Percentiles rank a stretch among this genome's conserved stretches.
Evolutionary conservation across 2,113 vertebrate genomes (phyloP).

Genomic region (Chloropsis cyanopogon): DNA sequence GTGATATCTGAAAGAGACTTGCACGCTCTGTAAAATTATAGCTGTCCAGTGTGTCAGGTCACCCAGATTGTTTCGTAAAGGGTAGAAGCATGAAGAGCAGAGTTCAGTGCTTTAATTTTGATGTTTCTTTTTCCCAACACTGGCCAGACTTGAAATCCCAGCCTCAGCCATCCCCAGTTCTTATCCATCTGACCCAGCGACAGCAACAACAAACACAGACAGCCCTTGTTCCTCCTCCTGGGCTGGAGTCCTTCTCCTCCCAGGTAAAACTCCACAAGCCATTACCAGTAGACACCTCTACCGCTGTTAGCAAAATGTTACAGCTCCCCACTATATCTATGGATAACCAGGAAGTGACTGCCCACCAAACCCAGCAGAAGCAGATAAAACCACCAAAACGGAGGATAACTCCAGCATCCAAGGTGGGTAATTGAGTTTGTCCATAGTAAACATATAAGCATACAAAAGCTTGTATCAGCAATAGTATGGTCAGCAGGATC

Average conservation of each 20-base stretch:
- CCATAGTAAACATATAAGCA: background rate
- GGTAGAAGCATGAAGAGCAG: background rate
- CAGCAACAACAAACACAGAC: conserved; percentile 76
- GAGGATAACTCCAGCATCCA: conserved; percentile 79
- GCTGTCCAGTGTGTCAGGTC: background rate
- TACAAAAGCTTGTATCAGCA: background rate
- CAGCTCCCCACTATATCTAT: conserved; percentile 71
- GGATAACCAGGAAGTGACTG: conserved; percentile 62
- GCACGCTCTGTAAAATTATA: background rate
- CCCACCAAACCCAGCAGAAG: conserved; percentile 77
- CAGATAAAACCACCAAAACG: conserved; percentile 86
- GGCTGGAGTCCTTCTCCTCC: conserved; percentile 74
- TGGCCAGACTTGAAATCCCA: conserved; percentile 86
- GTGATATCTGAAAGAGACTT: background rate
- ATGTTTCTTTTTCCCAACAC: background rate
- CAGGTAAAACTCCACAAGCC: conserved; percentile 70
- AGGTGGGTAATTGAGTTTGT: conserved; percentile 70
- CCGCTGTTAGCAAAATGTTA: conserved; percentile 74
- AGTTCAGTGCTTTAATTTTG: background rate
- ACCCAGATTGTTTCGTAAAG: background rate
- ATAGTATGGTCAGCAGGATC: background rate
- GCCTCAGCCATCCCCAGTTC: conserved; percentile 90
- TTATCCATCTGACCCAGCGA: conserved; percentile 87
- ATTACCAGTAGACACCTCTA: conserved; percentile 61
- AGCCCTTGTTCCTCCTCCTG: conserved; percentile 66